Base-by-base conservation (phyloP, 2,888 invertebrate genomes). In the Tachina fera region DNA sequence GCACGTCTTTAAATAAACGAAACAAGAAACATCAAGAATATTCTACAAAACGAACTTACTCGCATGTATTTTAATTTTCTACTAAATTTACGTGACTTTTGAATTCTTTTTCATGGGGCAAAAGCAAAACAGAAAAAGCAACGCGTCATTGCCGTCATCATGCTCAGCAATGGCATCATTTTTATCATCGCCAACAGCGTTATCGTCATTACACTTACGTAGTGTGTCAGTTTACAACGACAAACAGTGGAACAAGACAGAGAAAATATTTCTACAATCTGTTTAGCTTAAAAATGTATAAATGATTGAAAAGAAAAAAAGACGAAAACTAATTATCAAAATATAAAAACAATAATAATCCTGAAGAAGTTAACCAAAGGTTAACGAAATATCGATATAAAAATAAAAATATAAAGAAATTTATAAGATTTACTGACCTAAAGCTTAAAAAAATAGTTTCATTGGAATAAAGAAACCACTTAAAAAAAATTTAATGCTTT, bases 61-160 rank as follows among this genome's bases (percentile, higher is more conserved):
- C 71, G 70, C 63, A 58, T 82, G 70, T 75, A 85, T 83, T 86
- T 76, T 56, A 72, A 83, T 86, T 83, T 86, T 67, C 86, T 80
- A 86, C 79, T 80, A 83, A 79, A 80, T 72, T 76, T 76, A 83
- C 86, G 79, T 86, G 86, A 86, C 79, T 86, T 86, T 83, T 83
- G 80, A 86, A 80, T 79, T 86, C 83, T 86, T 86, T 83, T 86
- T 76, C 67, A 67, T 80, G 67, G 53, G 68, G 49, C 58, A 77
- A 74, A 49, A 60, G 31, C 31, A 60, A 43, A 74, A 58, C 43
- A 74, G 10, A 81, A 58, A 41, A 31, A 67, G 16, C 51, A 81
- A 43, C 51, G 74, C 60, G 67, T 81, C 74, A 68, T 81, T 63
- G 74, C 51, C 70, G 65, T 65, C 72, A 58, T 72, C 47, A 70